These are phyloP conservation scores for Acrocera orbiculus DNA, from an alignment of 2,888 invertebrate genomes.

Conservation along the genomic window DNA sequence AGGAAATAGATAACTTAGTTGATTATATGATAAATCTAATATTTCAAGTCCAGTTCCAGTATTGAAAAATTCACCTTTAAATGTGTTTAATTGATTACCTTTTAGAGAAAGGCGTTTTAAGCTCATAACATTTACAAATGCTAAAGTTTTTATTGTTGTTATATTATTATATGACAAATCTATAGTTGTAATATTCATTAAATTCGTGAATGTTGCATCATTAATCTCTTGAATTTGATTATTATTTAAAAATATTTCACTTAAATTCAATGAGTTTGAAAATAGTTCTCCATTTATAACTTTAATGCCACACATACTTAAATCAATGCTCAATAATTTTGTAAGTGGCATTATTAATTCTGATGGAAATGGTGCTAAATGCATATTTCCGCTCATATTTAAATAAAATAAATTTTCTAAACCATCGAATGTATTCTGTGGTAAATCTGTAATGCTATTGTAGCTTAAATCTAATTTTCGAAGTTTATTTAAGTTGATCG, in stretches of 20 bases:
- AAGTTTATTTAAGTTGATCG: constrained; percentile 44
- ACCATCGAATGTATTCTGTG: constrained; percentile 46
- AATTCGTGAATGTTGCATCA: constrained; percentile 57
- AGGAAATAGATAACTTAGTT: constrained; percentile 64
- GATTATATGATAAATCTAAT: constrained; percentile 63
- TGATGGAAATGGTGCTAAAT: constrained; percentile 44
- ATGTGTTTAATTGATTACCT: constrained; percentile 61
- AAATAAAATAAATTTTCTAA: constrained; percentile 49
- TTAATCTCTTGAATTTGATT: constrained; percentile 62
- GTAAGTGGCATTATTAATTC: constrained; percentile 52
- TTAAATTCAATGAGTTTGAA: constrained; percentile 44
- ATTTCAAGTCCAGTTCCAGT: constrained; percentile 65
- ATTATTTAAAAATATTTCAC: constrained; percentile 48
- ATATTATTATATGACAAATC: constrained; percentile 68
- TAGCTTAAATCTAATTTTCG: constrained; percentile 58
- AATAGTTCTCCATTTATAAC: constrained; percentile 55
- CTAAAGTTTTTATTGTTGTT: constrained; percentile 50
- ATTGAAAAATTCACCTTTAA: constrained; percentile 71
- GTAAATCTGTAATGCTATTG: constrained; percentile 57
- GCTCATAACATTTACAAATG: constrained; percentile 61
- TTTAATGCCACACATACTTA: constrained; percentile 57
- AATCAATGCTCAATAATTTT: constrained; percentile 49
- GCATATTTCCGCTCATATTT: constrained; percentile 59
- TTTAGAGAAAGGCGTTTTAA: constrained; percentile 52
- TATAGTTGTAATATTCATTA: constrained; percentile 53